Evolutionary conservation across 1,140 invertebrate species (phyloP).

Genomic region (Drosophila nasuta): DNA sequence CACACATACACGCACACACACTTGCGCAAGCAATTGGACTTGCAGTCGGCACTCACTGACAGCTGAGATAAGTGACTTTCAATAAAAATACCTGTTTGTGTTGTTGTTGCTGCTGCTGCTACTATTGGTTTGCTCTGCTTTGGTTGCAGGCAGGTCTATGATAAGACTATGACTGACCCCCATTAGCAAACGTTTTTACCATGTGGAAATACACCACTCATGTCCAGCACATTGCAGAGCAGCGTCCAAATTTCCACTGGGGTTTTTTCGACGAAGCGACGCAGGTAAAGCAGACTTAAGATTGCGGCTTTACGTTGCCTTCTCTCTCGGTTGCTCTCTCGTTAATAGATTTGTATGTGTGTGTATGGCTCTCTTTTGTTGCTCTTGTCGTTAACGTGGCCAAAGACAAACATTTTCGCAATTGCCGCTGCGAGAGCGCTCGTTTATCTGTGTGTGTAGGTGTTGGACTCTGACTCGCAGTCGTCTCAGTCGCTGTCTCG

Average conservation of each 20-base stretch:
- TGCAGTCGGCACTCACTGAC: conserved; percentile 43
- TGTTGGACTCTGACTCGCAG: conserved; percentile 47
- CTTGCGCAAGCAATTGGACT: conserved; percentile 13
- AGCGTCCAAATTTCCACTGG: conserved; percentile 65
- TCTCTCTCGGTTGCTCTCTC: conserved; percentile 13
- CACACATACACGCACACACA: conserved; percentile 14
- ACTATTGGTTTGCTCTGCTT: conserved; percentile 51
- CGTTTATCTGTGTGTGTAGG: conserved; percentile 28
- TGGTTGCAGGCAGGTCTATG: conserved; percentile 42
- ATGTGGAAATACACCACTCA: conserved; percentile 32
- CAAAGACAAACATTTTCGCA: conserved; percentile 55
- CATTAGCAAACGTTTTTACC: conserved; percentile 63
- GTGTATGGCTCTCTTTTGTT: conserved; percentile 32
- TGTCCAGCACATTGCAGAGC: conserved; percentile 39
- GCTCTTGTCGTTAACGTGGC: conserved; percentile 43
- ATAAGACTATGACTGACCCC: conserved; percentile 68
- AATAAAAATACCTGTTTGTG: conserved; percentile 73
- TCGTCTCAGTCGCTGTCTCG: conserved; percentile 13
- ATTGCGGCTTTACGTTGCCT: conserved; percentile 29
- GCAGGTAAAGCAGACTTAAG: conserved; percentile 60
- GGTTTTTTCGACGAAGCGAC: conserved; percentile 51
- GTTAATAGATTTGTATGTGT: neutral
- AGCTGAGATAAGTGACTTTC: conserved; percentile 78
- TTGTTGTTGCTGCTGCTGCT: conserved; percentile 38
- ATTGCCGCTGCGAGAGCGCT: conserved; percentile 41